Conservation (phyloP, 1,140 invertebrate species). For the Drosophila cardini region DNA sequence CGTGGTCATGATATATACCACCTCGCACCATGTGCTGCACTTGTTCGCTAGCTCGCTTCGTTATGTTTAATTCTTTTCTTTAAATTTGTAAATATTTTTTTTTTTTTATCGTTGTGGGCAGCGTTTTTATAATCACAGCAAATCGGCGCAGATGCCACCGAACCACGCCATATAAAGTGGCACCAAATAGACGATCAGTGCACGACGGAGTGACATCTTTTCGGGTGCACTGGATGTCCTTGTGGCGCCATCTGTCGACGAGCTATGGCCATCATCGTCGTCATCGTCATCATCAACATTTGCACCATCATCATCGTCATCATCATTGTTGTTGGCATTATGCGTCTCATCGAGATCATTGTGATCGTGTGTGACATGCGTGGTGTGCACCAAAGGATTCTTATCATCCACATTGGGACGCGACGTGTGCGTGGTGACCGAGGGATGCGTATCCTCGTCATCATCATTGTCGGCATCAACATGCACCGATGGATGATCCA, state of each 20-base stretch:
- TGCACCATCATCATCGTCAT: slow-evolving; percentile 35
- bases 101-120: slow-evolving; percentile 26
- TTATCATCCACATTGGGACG: slow-evolving; percentile 70
- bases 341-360: slow-evolving; percentile 60
- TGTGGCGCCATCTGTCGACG: slow-evolving; percentile 45
- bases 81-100: not conserved
- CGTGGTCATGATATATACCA: slow-evolving; percentile 28
- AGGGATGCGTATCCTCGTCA: slow-evolving; percentile 64
- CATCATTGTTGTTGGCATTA: slow-evolving; percentile 40
- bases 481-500: slow-evolving; percentile 65
- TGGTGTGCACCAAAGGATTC: slow-evolving; percentile 58
- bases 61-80: slow-evolving; percentile 15
- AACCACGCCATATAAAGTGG: slow-evolving; percentile 94
- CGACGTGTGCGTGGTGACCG: slow-evolving; percentile 59
- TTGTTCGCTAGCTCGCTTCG: slow-evolving; percentile 39
- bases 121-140: slow-evolving; percentile 88
- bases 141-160: slow-evolving; percentile 90
- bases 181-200: slow-evolving; percentile 90
- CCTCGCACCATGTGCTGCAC: slow-evolving; percentile 27
- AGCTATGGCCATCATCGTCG: slow-evolving; percentile 28
- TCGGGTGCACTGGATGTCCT: slow-evolving; percentile 60
- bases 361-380: slow-evolving; percentile 59
- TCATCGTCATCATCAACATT: slow-evolving; percentile 51
- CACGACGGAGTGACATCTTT: slow-evolving; percentile 87
- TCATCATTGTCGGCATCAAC: slow-evolving; percentile 68